Base-by-base conservation (phyloP, 2,797 vertebrate genomes). In the Hoplostethus mediterraneus region DNA sequence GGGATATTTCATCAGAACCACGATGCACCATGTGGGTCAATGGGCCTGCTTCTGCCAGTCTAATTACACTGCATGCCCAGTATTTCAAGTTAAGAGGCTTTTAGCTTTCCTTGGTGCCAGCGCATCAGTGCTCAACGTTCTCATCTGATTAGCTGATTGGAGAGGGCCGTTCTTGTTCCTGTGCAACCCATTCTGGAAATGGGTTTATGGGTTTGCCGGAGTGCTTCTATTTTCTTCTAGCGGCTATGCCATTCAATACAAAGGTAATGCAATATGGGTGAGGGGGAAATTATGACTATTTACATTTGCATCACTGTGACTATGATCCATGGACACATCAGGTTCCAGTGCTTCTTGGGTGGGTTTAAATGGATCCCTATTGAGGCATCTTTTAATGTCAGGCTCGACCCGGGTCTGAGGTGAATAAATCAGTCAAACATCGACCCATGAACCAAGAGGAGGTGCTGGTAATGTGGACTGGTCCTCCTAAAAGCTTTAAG, bases 21-120 rank as follows among this genome's bases (percentile, higher is more conserved):
- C n/a, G 67, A 55, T 33, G 8, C 51, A 30, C 42, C 38, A 68
- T 76, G 53, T 59, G 70, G 77, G 72, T 82, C 77, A 75, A 65
- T 40, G 33, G 49, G 49, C 38, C 72, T n/a, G 6, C 13, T n/a
- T 49, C n/a, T 49, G n/a, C 2, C 17, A 8, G 17, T 53, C 9
- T 53, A 53, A 86, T 74, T 64, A 76, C 7, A 6, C 55, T 28
- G 0, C 13, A 16, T 9, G 25, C 47, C 44, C 42, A 13, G 8
- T 11, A n/a, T 28, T 25, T 53, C 25, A 10, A 28, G 54, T 73
- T 54, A 57, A 54, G 63, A 67, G 60, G 48, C 65, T 49, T 38
- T 58, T 47, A 28, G 57, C 57, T 62, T 61, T 61, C 17, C 61
- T 74, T 61, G 25, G 30, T 71, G 60, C 45, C 38, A 25, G 56